phyloP scores from a whole-genome alignment of 2,888 invertebrate genomes.

The Epinotia ramella region DNA sequence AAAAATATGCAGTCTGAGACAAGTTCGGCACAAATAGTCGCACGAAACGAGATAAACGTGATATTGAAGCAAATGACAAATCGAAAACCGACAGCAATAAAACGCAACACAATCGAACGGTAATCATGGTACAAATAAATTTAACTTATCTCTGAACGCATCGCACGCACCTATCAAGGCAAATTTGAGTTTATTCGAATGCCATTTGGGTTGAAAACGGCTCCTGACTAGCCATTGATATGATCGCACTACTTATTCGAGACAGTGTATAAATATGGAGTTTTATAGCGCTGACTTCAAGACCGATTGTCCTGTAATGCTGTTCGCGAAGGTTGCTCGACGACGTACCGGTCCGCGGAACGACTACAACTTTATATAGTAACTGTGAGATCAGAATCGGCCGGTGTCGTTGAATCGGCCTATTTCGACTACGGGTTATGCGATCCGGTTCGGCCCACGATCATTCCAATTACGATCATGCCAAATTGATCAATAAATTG shows the following conservation, averaged over 20 bases:
- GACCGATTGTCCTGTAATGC: conserved; percentile 54
- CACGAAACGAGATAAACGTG: conserved; percentile 52
- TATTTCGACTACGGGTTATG: conserved; percentile 57
- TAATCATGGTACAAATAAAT: conserved; percentile 60
- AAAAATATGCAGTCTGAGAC: conserved; percentile 47
- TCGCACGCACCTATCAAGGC: conserved; percentile 53
- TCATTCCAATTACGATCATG: conserved; percentile 53
- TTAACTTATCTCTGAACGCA: conserved; percentile 61
- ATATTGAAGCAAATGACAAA: conserved; percentile 60
- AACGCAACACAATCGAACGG: conserved; percentile 64
- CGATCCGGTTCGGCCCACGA: conserved; percentile 57
- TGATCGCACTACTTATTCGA: conserved; percentile 64
- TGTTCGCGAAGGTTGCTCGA: conserved; percentile 54
- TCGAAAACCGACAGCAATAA: conserved; percentile 64
- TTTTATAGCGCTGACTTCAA: conserved; percentile 59
- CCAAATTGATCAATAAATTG: conserved; percentile 50
- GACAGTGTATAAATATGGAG: conserved; percentile 60
- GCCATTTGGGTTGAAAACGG: conserved; percentile 57
- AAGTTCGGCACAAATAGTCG: conserved; percentile 24
- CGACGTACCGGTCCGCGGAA: conserved; percentile 56
- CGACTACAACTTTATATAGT: conserved; percentile 57
- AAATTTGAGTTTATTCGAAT: conserved; percentile 62
- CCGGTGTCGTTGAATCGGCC: conserved; percentile 57
- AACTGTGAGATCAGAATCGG: conserved; percentile 57
- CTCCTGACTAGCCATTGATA: conserved; percentile 54